phyloP scores from a whole-genome alignment of 2,888 invertebrate genomes.

The Oegoconia quadripuncta region DNA sequence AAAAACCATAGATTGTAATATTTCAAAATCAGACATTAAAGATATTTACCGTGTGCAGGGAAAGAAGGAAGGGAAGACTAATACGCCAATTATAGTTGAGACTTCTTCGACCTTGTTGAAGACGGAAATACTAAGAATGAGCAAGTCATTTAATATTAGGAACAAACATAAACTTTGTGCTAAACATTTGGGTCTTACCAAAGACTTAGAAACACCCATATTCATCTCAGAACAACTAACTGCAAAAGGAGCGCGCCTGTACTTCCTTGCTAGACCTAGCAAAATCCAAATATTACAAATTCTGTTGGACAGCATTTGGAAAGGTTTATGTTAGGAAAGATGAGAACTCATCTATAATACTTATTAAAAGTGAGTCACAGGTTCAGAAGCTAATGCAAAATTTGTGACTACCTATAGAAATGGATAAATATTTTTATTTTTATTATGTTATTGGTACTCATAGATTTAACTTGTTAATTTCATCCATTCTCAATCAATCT shows the following conservation, averaged over 20 bases:
- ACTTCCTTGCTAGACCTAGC: slow-evolving; percentile 13
- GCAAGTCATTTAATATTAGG: slow-evolving; percentile 14
- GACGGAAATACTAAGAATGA: slow-evolving; percentile 11
- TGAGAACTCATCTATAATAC: slow-evolving; percentile 5
- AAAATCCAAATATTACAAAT: slow-evolving; percentile 7
- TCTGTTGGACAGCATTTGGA: slow-evolving; percentile 15
- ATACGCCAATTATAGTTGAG: slow-evolving; percentile 10
- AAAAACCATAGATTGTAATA: slow-evolving; percentile 4
- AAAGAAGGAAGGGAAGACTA: slow-evolving; percentile 1
- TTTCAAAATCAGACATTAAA: slow-evolving; percentile 8
- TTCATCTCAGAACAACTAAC: slow-evolving; percentile 15
- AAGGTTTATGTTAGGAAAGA: slow-evolving; percentile 6
- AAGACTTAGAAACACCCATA: slow-evolving; percentile 12
- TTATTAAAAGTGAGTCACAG: slow-evolving; percentile 5
- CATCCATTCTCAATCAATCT: too few species aligned
- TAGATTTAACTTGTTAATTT: too few species aligned
- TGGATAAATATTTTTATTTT: too few species aligned
- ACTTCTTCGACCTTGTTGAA: slow-evolving; percentile 1
- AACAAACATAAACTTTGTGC: slow-evolving; percentile 14
- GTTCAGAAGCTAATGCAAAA: slow-evolving; percentile 1
- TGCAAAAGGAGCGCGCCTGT: slow-evolving; percentile 10
- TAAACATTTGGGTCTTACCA: slow-evolving; percentile 16
- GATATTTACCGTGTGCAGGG: slow-evolving; percentile 10
- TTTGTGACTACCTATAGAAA: neutral
- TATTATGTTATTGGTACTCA: too few species aligned